phyloP scores from a whole-genome alignment of 2,797 vertebrate genomes.

The Trematomus bernacchii region DNA sequence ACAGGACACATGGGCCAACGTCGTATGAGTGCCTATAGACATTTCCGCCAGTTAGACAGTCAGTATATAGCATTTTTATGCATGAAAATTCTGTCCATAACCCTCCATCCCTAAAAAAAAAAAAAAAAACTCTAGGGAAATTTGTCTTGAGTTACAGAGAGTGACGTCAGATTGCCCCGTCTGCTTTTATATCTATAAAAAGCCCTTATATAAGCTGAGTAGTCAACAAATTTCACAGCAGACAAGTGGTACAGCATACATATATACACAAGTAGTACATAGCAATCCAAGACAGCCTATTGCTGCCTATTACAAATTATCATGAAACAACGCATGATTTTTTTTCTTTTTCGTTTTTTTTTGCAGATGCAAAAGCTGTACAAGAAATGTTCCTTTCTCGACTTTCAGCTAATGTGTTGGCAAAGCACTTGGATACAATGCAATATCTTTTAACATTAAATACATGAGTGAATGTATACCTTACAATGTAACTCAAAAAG shows the following conservation, averaged over 20 bases:
- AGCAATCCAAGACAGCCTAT: constrained; percentile 81
- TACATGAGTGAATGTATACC: constrained; percentile 78
- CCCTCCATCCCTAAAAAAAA: constrained; percentile 70
- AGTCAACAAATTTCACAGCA: constrained; percentile 82
- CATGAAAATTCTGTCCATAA: constrained; percentile 73
- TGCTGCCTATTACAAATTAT: constrained; percentile 78
- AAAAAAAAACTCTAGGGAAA: constrained; percentile 67
- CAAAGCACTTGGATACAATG: constrained; percentile 84
- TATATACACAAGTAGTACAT: constrained; percentile 82
- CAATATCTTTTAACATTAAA: constrained; percentile 80
- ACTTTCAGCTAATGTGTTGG: constrained; percentile 74
- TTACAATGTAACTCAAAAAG: constrained; percentile 70
- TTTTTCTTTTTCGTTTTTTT: constrained; percentile 43
- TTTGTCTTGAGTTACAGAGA: constrained; percentile 68
- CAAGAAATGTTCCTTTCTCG: constrained; percentile 67
- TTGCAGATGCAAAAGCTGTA: constrained; percentile 82
- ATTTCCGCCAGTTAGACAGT: constrained; percentile 66
- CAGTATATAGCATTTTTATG: constrained; percentile 76
- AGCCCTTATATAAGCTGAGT: constrained; percentile 88
- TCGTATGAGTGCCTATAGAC: constrained; percentile 73
- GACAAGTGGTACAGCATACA: constrained; percentile 84
- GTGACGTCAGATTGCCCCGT: constrained; percentile 75
- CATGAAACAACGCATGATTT: constrained; percentile 77
- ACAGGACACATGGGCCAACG: constrained; percentile 72
- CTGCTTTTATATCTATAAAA: constrained; percentile 83